These are phyloP conservation scores for Acrocephalus arundinaceus DNA, from an alignment of 2,113 vertebrate genomes.

Conservation along the genomic window DNA sequence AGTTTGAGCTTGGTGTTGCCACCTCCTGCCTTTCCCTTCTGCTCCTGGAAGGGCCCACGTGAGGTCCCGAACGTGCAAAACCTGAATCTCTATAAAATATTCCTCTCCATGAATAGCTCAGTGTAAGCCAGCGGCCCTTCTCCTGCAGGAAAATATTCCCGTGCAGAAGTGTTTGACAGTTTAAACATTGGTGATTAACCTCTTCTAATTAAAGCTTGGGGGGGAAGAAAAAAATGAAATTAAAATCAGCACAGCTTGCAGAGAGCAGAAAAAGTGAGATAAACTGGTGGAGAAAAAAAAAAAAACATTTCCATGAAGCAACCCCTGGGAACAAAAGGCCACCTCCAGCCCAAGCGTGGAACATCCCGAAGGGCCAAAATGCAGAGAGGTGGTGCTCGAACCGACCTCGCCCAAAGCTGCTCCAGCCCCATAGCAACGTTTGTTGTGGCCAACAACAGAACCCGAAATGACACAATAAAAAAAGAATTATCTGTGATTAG, in stretches of 20 bases:
- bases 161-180: neutral
- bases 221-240: neutral
- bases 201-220: conserved; percentile 34
- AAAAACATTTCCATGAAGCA: neutral
- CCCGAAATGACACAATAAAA: conserved; percentile 75
- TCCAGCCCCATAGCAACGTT: conserved; percentile 60
- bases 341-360: neutral
- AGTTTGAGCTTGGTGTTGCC: neutral
- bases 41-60: neutral
- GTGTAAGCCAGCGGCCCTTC: neutral
- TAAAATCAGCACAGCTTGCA: neutral
- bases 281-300: neutral
- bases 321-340: neutral
- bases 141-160: neutral
- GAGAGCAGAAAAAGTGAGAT: neutral
- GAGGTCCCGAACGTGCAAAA: neutral
- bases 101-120: neutral
- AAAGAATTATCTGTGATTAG: conserved; percentile 78
- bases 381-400: neutral
- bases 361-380: neutral
- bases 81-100: neutral
- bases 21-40: neutral
- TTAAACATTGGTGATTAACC: neutral
- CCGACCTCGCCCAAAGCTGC: conserved; percentile 11
- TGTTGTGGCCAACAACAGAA: conserved; percentile 65